Conservation (phyloP, 2,888 invertebrate genomes). For the Nephrotoma flavescens region DNA sequence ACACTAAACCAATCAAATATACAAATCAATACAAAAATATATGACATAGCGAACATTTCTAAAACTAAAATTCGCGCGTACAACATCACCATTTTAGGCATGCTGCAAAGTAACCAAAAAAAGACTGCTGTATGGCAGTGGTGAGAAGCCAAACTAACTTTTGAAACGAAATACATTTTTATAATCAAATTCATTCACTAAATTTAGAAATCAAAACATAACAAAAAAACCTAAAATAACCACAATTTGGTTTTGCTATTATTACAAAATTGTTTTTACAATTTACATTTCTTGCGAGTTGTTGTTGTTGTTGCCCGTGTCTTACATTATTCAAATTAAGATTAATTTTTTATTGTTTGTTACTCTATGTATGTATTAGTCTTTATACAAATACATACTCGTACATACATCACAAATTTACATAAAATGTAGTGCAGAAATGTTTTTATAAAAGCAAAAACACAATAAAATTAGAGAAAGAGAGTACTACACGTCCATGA, state of each 20-base stretch:
- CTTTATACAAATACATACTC: background rate
- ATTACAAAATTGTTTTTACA: background rate
- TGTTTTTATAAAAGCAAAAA: background rate
- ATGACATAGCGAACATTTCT: background rate
- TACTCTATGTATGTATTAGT: background rate
- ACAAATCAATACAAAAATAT: background rate
- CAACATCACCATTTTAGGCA: background rate
- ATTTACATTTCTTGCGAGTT: background rate
- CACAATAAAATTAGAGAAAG: background rate
- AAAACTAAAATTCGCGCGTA: background rate
- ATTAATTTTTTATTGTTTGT: background rate
- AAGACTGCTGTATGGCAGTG: background rate
- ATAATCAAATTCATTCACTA: background rate
- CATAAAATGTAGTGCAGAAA: slow-evolving; percentile 1
- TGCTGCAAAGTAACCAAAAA: background rate
- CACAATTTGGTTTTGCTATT: background rate
- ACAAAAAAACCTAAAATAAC: background rate
- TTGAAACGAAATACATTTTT: background rate
- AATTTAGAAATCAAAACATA: background rate
- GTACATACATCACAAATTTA: background rate
- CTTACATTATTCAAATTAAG: background rate
- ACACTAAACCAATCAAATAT: background rate
- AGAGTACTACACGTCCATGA: background rate
- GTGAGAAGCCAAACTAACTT: background rate
- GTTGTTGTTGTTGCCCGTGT: background rate